phyloP scores from a whole-genome alignment of 1,140 invertebrate species.

The Spodoptera litura region DNA sequence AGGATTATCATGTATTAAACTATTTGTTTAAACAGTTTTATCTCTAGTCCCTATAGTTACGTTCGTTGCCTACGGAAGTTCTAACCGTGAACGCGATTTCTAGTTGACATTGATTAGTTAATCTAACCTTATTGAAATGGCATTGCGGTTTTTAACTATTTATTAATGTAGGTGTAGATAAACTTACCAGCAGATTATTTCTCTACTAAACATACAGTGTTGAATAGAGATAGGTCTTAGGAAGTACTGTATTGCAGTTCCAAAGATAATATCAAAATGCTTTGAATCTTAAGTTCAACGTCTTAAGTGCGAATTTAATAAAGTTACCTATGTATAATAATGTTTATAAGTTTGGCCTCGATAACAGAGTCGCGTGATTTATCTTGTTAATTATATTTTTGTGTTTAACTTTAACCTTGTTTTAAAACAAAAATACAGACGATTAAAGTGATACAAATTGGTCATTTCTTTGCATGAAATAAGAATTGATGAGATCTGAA shows the following conservation, averaged over 20 bases:
- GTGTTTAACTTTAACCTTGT: background rate
- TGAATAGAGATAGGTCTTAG: too few relatives aligned
- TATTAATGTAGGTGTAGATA: too few relatives aligned
- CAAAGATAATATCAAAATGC: too few relatives aligned
- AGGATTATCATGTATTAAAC: too few relatives aligned
- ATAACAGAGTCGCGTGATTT: slow-evolving; percentile 1
- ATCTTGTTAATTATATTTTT: background rate
- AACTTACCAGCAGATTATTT: background rate
- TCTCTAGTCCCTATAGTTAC: background rate
- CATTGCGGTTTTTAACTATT: background rate
- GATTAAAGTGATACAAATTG: background rate
- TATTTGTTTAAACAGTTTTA: background rate
- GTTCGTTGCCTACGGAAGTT: background rate
- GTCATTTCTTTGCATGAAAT: background rate
- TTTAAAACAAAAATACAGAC: background rate
- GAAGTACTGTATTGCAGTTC: too few relatives aligned
- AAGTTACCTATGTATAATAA: background rate
- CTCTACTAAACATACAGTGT: too few relatives aligned
- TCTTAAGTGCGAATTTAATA: background rate
- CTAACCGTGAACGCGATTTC: slow-evolving; percentile 7
- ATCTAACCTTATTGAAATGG: slow-evolving; percentile 1
- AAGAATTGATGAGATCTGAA: too few relatives aligned
- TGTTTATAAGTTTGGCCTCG: slow-evolving; percentile 2
- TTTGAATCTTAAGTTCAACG: too few relatives aligned
- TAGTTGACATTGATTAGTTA: slow-evolving; percentile 22